Evolutionary conservation across 2,113 vertebrate species (phyloP).

Genomic region (Muscicapa adusta): DNA sequence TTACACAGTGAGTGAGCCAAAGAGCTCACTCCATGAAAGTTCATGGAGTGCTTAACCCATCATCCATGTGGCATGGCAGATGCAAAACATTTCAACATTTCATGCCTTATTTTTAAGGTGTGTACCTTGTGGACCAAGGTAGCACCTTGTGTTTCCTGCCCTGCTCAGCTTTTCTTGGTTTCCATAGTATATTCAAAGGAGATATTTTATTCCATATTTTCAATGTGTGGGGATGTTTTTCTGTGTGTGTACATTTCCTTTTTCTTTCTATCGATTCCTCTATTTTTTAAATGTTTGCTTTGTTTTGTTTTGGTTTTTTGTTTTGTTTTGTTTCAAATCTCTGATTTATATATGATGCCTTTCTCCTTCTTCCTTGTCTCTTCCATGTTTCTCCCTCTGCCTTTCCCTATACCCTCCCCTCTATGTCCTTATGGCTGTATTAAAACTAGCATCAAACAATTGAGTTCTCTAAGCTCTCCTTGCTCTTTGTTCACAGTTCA

Average conservation of each 20-base stretch:
- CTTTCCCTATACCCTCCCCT: background rate
- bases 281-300: background rate
- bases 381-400: background rate
- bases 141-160: background rate
- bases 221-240: background rate
- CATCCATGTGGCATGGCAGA: background rate
- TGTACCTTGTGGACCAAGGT: background rate
- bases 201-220: background rate
- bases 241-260: background rate
- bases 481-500: background rate
- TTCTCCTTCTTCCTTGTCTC: background rate
- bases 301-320: rapidly evolving
- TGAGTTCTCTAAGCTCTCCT: background rate
- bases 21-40: background rate
- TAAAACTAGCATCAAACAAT: background rate
- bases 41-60: background rate
- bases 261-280: background rate
- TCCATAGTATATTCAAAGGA: background rate
- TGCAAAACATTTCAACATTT: background rate
- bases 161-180: background rate
- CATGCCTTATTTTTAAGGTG: background rate
- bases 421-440: background rate
- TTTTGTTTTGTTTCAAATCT: background rate
- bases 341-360: background rate
- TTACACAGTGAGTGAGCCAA: background rate